Evolutionary conservation across 1,140 invertebrate genomes (phyloP), one percentile per base, ranked within the genome.

Genomic region (Bombus haemorrhoidalis): DNA sequence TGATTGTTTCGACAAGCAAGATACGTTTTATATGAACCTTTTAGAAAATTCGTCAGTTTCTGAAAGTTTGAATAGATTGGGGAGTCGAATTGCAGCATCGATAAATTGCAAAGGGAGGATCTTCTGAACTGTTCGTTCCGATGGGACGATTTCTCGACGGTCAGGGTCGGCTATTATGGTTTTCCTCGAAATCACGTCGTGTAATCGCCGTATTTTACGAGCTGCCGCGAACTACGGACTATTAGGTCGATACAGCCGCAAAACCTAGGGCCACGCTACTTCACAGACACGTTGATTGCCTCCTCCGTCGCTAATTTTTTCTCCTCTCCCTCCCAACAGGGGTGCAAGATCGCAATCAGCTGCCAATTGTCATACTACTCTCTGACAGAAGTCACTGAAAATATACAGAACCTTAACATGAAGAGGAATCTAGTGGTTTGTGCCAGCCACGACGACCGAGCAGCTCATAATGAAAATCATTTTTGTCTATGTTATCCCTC

Each of bases 321-420:
- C 28, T 34, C 0, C 28, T 32, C 28, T 15, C 13, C 32, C 28
- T 39, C 2, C 25, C 15, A 4, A 10, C 3, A 8, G 22, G 15
- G 41, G n/a, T 47, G 15, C 8, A 37, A 80, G 43, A 81, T 81
- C n/a, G 69, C 53, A 73, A 81, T 81, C 80, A 81, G 79, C 47
- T 81, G 47, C 37, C 79, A 81, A 81, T 81, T 81, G 80, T 81
- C 69, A 57, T 73, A 43, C 34, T 34, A 53, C n/a, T 32, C 15
- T 34, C 32, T 28, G 22, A 32, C 62, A 15, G 22, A 32, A 69
- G 41, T 53, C 73, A n/a, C 39, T 32, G 59, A 62, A 78, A 12
- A 28, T 8, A 15, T n/a, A 9, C 22, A 22, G 25, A 64, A 80
- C n/a, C 32, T 32, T 47, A 37, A 47, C 32, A 68, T 32, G n/a